Conservation (phyloP, 2,888 invertebrate genomes). For the Ochlodes sylvanus region DNA sequence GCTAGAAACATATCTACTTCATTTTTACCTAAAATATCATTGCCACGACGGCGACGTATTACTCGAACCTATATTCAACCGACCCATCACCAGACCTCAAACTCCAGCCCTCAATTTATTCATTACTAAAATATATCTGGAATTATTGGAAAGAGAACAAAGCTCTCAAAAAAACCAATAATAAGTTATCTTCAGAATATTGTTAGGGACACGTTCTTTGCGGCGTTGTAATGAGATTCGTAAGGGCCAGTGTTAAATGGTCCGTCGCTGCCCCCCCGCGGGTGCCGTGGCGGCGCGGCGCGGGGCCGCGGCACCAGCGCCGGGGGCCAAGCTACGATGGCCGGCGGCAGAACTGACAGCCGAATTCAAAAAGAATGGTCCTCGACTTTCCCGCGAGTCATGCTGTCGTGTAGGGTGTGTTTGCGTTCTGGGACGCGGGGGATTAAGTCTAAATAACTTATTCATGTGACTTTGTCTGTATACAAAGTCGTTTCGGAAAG, state of each 20-base stretch:
- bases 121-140: constrained; percentile 42
- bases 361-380: constrained; percentile 64
- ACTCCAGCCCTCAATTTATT: constrained; percentile 36
- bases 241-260: constrained; percentile 50
- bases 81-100: not conserved
- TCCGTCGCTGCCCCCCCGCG: constrained; percentile 29
- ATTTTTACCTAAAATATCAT: too few relatives aligned
- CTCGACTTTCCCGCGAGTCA: constrained; percentile 73
- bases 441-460: not conserved
- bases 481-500: too few relatives aligned
- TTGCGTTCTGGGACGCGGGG: not conserved
- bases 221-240: constrained; percentile 59
- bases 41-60: too few relatives aligned
- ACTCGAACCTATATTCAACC: not conserved
- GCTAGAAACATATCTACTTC: too few relatives aligned
- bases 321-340: constrained; percentile 53
- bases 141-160: constrained; percentile 42
- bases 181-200: constrained; percentile 55
- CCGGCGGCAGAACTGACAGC: constrained; percentile 60
- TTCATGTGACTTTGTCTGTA: too few relatives aligned
- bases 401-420: constrained; percentile 38
- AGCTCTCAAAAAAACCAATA: constrained; percentile 43
- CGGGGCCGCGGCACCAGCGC: not conserved
- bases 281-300: not conserved
- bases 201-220: constrained; percentile 66